Conservation (phyloP, 1,140 invertebrate species). For the Pentalonia nigronervosa region DNA sequence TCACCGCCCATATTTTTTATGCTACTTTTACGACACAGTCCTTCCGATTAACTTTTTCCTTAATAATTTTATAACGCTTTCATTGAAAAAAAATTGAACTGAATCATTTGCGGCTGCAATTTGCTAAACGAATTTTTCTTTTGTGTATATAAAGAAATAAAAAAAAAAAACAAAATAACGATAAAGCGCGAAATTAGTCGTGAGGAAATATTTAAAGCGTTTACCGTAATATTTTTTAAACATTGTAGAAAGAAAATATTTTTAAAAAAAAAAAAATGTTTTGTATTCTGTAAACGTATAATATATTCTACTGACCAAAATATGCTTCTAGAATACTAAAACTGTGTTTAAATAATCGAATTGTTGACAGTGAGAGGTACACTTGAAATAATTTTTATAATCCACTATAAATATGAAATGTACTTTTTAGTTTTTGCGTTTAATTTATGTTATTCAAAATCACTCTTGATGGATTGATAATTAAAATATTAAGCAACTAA, state of each 20-base stretch:
- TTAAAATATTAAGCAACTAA: neutral
- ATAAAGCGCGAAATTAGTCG: neutral
- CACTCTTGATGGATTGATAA: neutral
- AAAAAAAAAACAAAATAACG: neutral
- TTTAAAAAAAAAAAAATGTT: neutral
- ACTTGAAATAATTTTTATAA: constrained; percentile 15
- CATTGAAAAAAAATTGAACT: neutral
- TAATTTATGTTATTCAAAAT: neutral
- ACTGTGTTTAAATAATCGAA: neutral
- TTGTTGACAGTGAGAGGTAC: neutral
- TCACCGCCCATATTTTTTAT: neutral
- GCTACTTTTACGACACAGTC: neutral
- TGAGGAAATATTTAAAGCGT: constrained; percentile 7
- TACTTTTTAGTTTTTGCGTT: neutral
- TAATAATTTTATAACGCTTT: constrained; percentile 15
- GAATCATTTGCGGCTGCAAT: neutral
- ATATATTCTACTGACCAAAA: constrained; percentile 21
- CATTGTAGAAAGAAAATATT: neutral
- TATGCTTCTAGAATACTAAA: neutral
- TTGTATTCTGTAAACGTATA: constrained; percentile 8
- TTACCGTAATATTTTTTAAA: constrained; percentile 17
- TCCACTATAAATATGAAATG: neutral
- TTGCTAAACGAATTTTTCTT: neutral
- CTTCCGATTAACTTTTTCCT: constrained; percentile 34
- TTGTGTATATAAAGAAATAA: neutral